These are phyloP conservation scores for Malurus melanocephalus DNA, from an alignment of 2,113 vertebrate species.

Conservation along the genomic window DNA sequence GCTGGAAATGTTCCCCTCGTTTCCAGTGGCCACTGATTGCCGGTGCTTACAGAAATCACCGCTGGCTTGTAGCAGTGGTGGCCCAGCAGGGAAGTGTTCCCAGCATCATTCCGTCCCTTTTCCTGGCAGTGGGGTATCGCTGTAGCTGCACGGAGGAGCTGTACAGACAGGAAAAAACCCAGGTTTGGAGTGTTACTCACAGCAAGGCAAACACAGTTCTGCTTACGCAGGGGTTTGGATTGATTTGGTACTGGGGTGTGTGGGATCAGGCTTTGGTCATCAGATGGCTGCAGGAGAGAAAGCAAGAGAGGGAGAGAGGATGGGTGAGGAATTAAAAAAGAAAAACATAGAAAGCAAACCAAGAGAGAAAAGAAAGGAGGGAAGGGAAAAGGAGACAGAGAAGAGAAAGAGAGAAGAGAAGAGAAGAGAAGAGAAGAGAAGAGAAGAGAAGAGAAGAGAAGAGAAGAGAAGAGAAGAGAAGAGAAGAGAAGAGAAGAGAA, in stretches of 20 bases:
- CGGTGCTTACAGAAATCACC: background rate
- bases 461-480: no score
- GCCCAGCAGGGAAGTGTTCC: background rate
- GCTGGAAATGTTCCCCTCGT: rapidly evolving
- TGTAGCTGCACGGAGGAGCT: background rate
- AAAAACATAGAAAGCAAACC: no score
- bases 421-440: no score
- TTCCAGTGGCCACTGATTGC: background rate
- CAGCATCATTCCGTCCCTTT: background rate
- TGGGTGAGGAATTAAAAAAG: background rate
- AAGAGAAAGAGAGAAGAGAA: no score
- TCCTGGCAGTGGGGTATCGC: background rate
- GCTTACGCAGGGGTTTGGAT: background rate
- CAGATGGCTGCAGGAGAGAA: background rate
- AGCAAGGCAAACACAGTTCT: background rate
- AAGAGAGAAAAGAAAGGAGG: no score
- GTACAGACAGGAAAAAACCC: background rate
- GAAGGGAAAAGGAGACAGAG: no score
- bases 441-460: no score
- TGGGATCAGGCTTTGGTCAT: background rate
- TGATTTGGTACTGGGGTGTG: background rate
- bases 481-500: no score
- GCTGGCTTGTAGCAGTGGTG: background rate
- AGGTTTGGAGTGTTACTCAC: background rate
- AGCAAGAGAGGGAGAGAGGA: background rate